Conservation (phyloP, 2,797 vertebrate species). For the Onychomys leucogaster region DNA sequence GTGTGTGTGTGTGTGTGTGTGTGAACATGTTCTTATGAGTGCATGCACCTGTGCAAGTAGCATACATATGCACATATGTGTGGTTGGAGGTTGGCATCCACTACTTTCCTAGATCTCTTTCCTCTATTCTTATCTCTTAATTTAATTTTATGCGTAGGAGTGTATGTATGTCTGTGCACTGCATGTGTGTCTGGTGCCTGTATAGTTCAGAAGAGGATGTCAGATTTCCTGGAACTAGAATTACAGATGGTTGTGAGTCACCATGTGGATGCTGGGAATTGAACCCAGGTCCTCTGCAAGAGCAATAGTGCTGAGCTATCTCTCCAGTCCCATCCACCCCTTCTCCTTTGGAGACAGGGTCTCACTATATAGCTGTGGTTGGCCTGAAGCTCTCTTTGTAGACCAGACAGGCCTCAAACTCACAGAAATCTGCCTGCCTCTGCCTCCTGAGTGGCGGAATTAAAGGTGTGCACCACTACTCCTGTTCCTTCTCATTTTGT, state of each 20-base stretch:
- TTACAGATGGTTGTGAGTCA: neutral
- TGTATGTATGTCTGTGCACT: neutral
- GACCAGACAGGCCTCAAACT: neutral
- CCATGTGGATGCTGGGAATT: neutral
- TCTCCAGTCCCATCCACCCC: neutral
- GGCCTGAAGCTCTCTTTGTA: neutral
- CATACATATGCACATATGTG: neutral
- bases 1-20: neutral
- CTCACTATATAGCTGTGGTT: neutral
- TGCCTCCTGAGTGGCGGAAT: neutral
- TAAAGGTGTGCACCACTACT: neutral
- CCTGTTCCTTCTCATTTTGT: neutral
- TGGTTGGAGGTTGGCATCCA: neutral
- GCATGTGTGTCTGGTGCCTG: neutral
- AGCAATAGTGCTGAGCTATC: neutral
- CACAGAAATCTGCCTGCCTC: neutral
- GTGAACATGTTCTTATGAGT: neutral
- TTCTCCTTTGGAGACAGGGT: neutral
- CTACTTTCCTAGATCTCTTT: neutral
- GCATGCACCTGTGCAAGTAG: neutral
- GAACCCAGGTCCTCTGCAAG: neutral
- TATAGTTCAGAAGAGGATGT: neutral
- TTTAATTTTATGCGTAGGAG: neutral
- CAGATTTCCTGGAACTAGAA: neutral
- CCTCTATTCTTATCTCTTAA: neutral